Conservation (phyloP, 2,888 invertebrate genomes). For the Hoplodrina ambigua region DNA sequence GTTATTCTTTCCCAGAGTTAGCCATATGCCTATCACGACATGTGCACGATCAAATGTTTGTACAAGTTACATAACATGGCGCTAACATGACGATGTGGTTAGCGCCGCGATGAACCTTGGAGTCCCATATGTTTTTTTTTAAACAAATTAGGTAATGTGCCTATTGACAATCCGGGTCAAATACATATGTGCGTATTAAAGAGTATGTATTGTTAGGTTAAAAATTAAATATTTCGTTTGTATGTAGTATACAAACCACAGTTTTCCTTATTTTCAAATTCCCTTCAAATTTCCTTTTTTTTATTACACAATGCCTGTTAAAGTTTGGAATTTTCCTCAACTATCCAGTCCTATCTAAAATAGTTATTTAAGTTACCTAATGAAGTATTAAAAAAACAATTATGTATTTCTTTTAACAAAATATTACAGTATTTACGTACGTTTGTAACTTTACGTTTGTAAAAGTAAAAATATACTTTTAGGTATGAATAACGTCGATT, state of each 20-base stretch:
- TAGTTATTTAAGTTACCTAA: not conserved
- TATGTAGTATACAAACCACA: not conserved
- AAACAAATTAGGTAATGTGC: conserved; percentile 86
- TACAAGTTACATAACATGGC: conserved; percentile 54
- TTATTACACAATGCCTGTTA: too few relatives aligned
- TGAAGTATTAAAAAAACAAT: not conserved
- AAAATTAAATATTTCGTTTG: not conserved
- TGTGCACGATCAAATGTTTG: conserved; percentile 55
- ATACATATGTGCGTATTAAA: conserved; percentile 46
- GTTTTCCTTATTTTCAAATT: not conserved
- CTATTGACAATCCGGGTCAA: conserved; percentile 83
- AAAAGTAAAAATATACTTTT: too few relatives aligned
- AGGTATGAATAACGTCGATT: too few relatives aligned
- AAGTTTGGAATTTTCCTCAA: too few relatives aligned
- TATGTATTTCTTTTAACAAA: not conserved
- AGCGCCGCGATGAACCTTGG: conserved; percentile 73
- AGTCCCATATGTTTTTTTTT: conserved; percentile 79
- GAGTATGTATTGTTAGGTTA: not conserved
- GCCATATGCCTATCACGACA: conserved; percentile 39
- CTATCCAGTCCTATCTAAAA: too few relatives aligned
- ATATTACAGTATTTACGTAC: too few relatives aligned
- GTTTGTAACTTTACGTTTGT: too few relatives aligned
- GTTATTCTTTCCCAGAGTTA: not conserved
- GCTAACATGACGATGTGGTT: conserved; percentile 59
- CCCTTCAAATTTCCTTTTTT: not conserved